Evolutionary conservation across 2,113 vertebrate species (phyloP), one percentile per base, ranked within the genome.

Genomic region (Chaetorhynchus papuensis): DNA sequence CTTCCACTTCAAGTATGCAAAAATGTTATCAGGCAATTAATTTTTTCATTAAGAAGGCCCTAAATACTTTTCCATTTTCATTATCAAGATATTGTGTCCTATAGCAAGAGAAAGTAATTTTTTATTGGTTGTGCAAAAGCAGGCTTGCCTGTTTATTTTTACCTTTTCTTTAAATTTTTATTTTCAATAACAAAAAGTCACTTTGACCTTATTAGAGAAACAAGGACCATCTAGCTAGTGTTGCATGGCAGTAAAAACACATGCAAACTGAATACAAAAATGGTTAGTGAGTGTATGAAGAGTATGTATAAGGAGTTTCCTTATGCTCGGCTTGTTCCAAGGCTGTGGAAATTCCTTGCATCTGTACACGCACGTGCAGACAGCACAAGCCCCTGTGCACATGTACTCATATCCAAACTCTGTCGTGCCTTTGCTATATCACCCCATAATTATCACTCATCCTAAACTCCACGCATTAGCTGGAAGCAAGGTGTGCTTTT

Each of bases 1-100:
- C 33, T 70, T 70, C 44, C 33, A 52, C 42, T 75, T 74, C 49
- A 85, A 44, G 39, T 85, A 49, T 52, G 39, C 26, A 72, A 83
- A 93, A 95, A 79, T 47, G 9, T 86, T 95, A 97, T 95, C 94
- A 95, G 85, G 77, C 84, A 95, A 97, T 96, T 97, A 96, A 76
- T 90, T 95, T 94, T 96, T 97, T 96, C 92, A 92, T 96, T 95
- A 97, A 66, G 59, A 60, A 53, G 22, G 30, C 33, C 44, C 15
- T 96, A 90, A 93, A 76, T 96, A 66, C 75, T 88, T 49, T 92
- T 63, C 37, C 9, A 44, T 84, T 95, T 96, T 71, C 54, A 56
- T 70, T 96, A 87, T 92, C 85, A 95, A 90, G 71, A 90, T 78
- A 70, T 13, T 64, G 35, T 27, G 68, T 68, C 80, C 42, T 54